Percentiles rank a stretch among this genome's conserved stretches.
These are phyloP conservation scores for Siniperca obscura DNA, from an alignment of 2,797 vertebrate species.

Conservation along the genomic window DNA sequence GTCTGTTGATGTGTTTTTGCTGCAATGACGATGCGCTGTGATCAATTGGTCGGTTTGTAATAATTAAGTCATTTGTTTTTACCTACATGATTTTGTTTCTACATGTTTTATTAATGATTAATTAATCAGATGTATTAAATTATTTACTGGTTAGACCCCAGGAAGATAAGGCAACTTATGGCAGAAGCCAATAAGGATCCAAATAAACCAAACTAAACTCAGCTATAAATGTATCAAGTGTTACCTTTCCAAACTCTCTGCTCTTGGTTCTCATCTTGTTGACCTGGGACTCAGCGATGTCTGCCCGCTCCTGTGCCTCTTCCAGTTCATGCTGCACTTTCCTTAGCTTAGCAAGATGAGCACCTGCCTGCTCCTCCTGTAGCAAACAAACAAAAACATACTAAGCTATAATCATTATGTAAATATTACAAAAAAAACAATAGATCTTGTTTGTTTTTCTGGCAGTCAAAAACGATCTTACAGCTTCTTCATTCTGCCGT, in stretches of 20 bases:
- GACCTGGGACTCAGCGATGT: conserved; percentile 68
- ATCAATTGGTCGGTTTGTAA: background rate
- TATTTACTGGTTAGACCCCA: background rate
- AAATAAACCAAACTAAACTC: background rate
- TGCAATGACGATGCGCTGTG: background rate
- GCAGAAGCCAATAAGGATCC: background rate
- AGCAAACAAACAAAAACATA: conserved; percentile 46
- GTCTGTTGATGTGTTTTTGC: background rate
- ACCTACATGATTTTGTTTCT: background rate
- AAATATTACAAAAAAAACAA: background rate
- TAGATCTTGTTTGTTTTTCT: background rate
- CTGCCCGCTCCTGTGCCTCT: conserved; percentile 66
- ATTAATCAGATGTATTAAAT: background rate
- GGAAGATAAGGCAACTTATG: background rate
- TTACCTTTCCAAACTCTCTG: conserved; percentile 81
- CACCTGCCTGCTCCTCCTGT: conserved; percentile 55
- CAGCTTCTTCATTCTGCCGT: conserved; percentile 88
- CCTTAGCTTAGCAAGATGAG: conserved; percentile 58
- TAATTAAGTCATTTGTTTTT: background rate
- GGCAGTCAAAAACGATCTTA: conserved; percentile 71
- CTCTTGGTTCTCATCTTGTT: conserved; percentile 70
- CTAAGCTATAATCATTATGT: background rate
- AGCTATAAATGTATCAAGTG: background rate
- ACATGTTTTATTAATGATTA: background rate
- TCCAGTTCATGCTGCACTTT: conserved; percentile 73